These are phyloP conservation scores for Eudemis profundana DNA, from an alignment of 2,888 invertebrate species.

Conservation along the genomic window DNA sequence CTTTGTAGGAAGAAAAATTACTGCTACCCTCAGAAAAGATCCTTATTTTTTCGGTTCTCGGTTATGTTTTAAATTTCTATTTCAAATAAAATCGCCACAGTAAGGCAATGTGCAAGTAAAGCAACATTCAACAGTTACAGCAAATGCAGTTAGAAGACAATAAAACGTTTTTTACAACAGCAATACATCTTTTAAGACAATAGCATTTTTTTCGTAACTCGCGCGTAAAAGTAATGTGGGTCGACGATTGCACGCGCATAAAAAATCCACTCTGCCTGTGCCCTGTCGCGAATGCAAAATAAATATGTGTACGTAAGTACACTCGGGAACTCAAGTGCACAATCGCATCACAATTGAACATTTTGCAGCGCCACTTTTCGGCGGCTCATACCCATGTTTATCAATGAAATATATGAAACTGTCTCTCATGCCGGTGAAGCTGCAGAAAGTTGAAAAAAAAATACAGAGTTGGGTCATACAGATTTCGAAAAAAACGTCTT, in stretches of 20 bases:
- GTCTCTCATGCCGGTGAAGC: no score
- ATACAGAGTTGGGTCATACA: no score
- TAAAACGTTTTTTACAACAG: conserved; percentile 35
- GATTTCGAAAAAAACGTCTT: no score
- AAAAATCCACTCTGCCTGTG: conserved; percentile 31
- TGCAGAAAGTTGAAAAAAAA: no score
- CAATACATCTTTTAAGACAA: conserved; percentile 37
- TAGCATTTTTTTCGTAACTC: conserved; percentile 37
- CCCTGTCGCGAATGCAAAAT: conserved; percentile 34
- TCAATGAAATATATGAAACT: no score
- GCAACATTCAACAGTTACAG: conserved; percentile 7
- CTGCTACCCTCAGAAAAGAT: no score
- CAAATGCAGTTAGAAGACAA: conserved; percentile 21
- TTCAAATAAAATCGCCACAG: conserved; percentile 5
- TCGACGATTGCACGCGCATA: conserved; percentile 27
- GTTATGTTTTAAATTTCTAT: no score
- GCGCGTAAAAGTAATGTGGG: conserved; percentile 38
- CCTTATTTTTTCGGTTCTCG: no score
- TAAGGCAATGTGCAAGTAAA: not conserved
- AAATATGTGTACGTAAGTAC: conserved; percentile 9
- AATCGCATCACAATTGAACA: not conserved
- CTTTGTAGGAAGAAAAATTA: no score
- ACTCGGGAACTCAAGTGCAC: not conserved
- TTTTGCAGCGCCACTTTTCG: not conserved
- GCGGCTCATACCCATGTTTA: no score